Evolutionary conservation across 1,140 invertebrate genomes (phyloP).

Genomic region (Musca domestica): DNA sequence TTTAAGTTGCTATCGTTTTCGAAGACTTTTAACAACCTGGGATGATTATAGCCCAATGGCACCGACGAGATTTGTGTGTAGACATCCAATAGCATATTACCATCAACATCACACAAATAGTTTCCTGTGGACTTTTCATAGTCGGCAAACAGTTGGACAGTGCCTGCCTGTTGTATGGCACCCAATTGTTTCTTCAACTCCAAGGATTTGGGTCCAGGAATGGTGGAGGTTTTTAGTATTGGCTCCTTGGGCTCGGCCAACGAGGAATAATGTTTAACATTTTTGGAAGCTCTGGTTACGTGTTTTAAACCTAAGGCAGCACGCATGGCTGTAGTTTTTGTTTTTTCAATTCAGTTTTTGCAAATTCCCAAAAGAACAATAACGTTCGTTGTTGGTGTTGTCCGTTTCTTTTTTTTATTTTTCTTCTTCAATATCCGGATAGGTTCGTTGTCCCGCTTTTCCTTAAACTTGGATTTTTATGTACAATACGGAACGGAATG

Average conservation of each 20-base stretch:
- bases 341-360: too few relatives aligned
- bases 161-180: slow-evolving; percentile 60
- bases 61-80: slow-evolving; percentile 97
- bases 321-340: slow-evolving; percentile 5
- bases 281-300: slow-evolving; percentile 19
- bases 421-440: too few relatives aligned
- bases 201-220: slow-evolving; percentile 72
- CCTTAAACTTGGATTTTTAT: too few relatives aligned
- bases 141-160: slow-evolving; percentile 91
- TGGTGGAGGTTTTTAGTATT: slow-evolving; percentile 59
- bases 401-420: too few relatives aligned
- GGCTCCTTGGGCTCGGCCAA: slow-evolving; percentile 64
- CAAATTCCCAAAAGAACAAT: too few relatives aligned
- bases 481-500: slow-evolving; percentile 13
- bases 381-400: too few relatives aligned
- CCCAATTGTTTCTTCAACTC: slow-evolving; percentile 62
- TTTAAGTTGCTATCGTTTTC: slow-evolving; percentile 74
- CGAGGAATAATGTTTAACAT: slow-evolving; percentile 25
- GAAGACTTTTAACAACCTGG: slow-evolving; percentile 76
- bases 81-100: slow-evolving; percentile 84
- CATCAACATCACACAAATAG: slow-evolving; percentile 95
- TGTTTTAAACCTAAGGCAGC: slow-evolving; percentile 21
- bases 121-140: slow-evolving; percentile 93
- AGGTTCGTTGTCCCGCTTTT: too few relatives aligned
- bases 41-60: slow-evolving; percentile 96